Evolutionary conservation across 2,113 vertebrate species (phyloP), one percentile per base, ranked within the genome.

Genomic region (Cottus gobio): DNA sequence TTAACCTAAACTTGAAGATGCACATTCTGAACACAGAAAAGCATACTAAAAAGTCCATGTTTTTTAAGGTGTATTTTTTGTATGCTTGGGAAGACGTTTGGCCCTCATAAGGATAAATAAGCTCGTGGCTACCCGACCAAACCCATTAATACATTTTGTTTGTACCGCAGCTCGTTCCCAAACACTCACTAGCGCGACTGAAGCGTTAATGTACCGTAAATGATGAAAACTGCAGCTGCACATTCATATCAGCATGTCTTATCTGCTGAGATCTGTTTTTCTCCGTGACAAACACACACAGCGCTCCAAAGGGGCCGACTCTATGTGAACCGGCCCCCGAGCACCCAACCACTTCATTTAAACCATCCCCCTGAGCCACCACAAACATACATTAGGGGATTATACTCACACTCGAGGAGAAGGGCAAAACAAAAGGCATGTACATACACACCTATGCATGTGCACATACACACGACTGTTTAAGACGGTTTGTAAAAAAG

Each of bases 271-370:
- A 31, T 75, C 57, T 22, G n/a, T 77, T 31, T 52, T 60, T 37
- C 26, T 26, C 1, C 37, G 6, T 28, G 42, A 42, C 20, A 50
- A 63, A 50, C 54, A 57, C 66, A 52, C 31, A 67, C 31, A 3
- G 28, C 2, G 3, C 77, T 85, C 77, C 57, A 75, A 58, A 68
- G 77, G 50, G 44, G 37, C 72, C 37, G 8, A 67, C 34, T 66
- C 58, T 26, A 62, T 65, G 75, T 52, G 42, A 85, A 66, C 16
- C 2, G n/a, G 58, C 48, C 65, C 67, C 34, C 0, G 2, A 81
- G 73, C 80, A 71, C 16, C n/a, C 24, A 34, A 65, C 70, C 63
- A 72, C 74, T 80, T 86, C 26, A 84, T 83, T 79, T 82, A 77
- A 80, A 79, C 57, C 57, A 71, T 5, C 52, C 24, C 24, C 36